A percentile compares a stretch with the other conserved stretches of the same genome.
phyloP scores from a whole-genome alignment of 1,140 invertebrate genomes.

The Diabrotica undecimpunctata region DNA sequence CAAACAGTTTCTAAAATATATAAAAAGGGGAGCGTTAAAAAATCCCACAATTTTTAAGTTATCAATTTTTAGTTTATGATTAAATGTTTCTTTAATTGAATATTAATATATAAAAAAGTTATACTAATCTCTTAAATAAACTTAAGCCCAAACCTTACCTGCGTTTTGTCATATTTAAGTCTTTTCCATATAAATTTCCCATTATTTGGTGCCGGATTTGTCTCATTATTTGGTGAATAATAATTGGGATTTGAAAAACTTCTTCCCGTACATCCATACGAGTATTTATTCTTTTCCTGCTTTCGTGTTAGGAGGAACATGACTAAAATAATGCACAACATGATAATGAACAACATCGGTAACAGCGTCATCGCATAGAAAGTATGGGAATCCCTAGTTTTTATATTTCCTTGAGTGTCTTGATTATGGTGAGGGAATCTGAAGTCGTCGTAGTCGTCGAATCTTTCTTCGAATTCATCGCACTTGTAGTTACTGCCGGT shows the following conservation, averaged over 20 bases:
- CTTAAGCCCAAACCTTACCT: slow-evolving; percentile 54
- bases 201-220: slow-evolving; percentile 38
- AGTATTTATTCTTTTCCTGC: slow-evolving; percentile 57
- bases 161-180: slow-evolving; percentile 67
- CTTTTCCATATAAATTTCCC: slow-evolving; percentile 67
- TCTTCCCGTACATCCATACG: slow-evolving; percentile 54
- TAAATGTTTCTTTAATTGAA: no score
- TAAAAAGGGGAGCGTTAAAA: no score
- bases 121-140: no score
- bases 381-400: neutral
- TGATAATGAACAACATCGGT: slow-evolving; percentile 45
- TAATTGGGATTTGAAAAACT: slow-evolving; percentile 79
- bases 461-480: slow-evolving; percentile 14
- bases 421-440: slow-evolving; percentile 1
- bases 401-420: neutral
- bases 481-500: slow-evolving; percentile 20
- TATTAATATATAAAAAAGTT: neutral
- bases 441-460: neutral
- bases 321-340: slow-evolving; percentile 48
- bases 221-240: slow-evolving; percentile 54
- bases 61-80: no score
- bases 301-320: slow-evolving; percentile 52
- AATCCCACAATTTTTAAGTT: no score
- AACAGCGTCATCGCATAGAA: slow-evolving; percentile 34
- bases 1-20: no score